Evolutionary conservation across 2,888 invertebrate genomes (phyloP), one percentile per base, ranked within the genome.

Genomic region (Plebejus anna): DNA sequence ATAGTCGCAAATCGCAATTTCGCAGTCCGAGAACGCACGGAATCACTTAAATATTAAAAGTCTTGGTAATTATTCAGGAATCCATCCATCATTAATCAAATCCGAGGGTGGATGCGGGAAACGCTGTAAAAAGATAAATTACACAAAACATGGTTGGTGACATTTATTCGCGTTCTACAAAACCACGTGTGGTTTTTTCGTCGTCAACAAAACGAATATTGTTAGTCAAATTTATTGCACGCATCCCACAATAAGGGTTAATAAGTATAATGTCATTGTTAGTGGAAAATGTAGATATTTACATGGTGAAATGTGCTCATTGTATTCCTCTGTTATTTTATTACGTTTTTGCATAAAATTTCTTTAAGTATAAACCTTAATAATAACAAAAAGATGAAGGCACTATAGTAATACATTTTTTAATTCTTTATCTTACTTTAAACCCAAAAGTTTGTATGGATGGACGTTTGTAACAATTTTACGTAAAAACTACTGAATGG

Each of bases 11-110:
- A 85, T 84, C 79, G 79, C 76, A 84, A 80, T 86, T 78, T 87
- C 55, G 80, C 51, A 80, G 78, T 82, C 13, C 61, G 38, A 1
- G 22, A 76, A 72, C 81, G 80, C 83, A 82, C 83, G 84, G 86
- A 91, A 92, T 91, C 93, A 91, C 93, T 94, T 92, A 90, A 93
- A 94, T 93, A 93, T 94, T 93, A 94, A 94, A 94, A 94, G 91
- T 93, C 93, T 90, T 91, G 91, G 93, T 94, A 94, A 94, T 94
- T 94, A 94, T 94, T 94, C 93, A 93, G 92, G 93, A 93, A 92
- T 94, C 92, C 91, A 94, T 94, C 93, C 92, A 93, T 94, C 94
- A 94, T 94, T 94, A 94, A 94, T 94, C 94, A 93, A 89, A 87
- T 85, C 85, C 82, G 89, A 88, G 90, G 90, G 89, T 90, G 88